Evolutionary conservation across 2,888 invertebrate genomes (phyloP).

Genomic region (Ochlodes sylvanus): DNA sequence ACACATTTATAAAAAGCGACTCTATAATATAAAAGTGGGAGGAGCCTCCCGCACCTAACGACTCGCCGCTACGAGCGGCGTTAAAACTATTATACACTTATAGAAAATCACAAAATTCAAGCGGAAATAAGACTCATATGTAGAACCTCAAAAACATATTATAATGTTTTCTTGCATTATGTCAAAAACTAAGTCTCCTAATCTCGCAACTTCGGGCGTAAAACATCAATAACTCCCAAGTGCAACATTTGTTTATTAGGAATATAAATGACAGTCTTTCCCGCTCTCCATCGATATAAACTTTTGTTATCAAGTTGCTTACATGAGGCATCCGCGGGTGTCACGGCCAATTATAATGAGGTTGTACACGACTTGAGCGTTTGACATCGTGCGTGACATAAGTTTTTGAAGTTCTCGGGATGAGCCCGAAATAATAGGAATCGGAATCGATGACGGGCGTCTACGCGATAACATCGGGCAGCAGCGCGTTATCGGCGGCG

Average conservation of each 20-base stretch:
- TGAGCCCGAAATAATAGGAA: slow-evolving; percentile 73
- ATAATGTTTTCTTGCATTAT: neutral
- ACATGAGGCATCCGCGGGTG: too few species aligned
- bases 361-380: neutral
- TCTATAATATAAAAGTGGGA: slow-evolving; percentile 82
- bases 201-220: neutral
- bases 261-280: too few species aligned
- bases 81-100: slow-evolving; percentile 82
- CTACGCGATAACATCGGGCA: slow-evolving; percentile 82
- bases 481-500: slow-evolving; percentile 66
- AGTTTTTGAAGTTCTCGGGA: neutral
- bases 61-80: slow-evolving; percentile 68
- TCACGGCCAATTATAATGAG: too few species aligned
- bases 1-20: slow-evolving; percentile 81
- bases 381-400: neutral
- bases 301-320: too few species aligned
- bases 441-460: slow-evolving; percentile 52
- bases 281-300: too few species aligned
- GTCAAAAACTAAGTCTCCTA: neutral
- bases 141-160: neutral
- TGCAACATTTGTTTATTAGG: too few species aligned
- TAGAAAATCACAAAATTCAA: slow-evolving; percentile 84
- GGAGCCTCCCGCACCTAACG: slow-evolving; percentile 79
- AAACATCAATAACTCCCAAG: too few species aligned
- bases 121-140: slow-evolving; percentile 60